phyloP scores from a whole-genome alignment of 2,113 vertebrate species.

The Electrona antarctica region DNA sequence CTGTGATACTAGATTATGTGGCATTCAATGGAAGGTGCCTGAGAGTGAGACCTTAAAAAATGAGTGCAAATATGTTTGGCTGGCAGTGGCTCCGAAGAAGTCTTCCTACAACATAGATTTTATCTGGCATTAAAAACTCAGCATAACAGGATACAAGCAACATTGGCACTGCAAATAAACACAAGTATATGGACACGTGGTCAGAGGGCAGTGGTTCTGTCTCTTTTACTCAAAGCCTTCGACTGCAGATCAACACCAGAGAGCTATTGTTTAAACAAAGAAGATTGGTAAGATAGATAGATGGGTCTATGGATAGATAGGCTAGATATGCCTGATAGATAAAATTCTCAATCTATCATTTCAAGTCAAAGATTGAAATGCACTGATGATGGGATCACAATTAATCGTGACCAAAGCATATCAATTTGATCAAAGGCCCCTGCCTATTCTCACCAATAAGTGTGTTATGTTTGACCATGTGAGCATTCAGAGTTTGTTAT shows the following conservation, averaged over 20 bases:
- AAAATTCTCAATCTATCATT: no score
- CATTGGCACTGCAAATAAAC: constrained; percentile 22
- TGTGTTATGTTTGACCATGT: neutral
- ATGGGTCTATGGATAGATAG: no score
- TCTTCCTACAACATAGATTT: constrained; percentile 14
- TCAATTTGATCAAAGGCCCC: neutral
- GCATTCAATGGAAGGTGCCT: neutral
- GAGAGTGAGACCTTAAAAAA: neutral
- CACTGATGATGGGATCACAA: neutral
- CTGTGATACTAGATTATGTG: neutral
- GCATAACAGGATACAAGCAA: constrained; percentile 48
- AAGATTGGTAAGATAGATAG: neutral
- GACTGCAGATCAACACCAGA: constrained; percentile 7
- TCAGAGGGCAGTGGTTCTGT: constrained; percentile 19
- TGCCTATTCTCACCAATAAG: neutral
- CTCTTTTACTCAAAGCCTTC: constrained; percentile 7
- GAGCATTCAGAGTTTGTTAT: constrained; percentile 2
- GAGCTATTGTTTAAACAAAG: constrained; percentile 29
- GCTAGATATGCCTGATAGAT: no score
- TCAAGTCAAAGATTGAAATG: neutral
- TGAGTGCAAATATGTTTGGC: neutral
- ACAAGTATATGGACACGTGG: neutral
- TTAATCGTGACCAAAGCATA: neutral
- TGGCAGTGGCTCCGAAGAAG: neutral
- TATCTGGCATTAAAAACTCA: constrained; percentile 34